Conservation (phyloP, 1,140 invertebrate species). For the Gerris buenoi region DNA sequence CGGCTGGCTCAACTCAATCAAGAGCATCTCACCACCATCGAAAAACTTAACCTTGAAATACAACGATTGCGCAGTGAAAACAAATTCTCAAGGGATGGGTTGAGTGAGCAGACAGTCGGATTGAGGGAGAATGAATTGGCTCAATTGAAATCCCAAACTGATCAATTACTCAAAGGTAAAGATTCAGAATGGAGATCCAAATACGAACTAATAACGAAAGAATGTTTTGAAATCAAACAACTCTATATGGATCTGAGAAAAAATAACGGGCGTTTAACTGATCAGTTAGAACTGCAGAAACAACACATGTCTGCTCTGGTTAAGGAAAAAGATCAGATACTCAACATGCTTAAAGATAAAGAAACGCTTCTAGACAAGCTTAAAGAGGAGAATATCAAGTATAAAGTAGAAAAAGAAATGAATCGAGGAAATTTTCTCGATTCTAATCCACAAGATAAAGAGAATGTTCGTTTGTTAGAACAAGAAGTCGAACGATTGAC, state of each 20-base stretch:
- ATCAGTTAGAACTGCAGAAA: background rate
- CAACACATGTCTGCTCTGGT: background rate
- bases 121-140: background rate
- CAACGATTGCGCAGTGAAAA: background rate
- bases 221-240: background rate
- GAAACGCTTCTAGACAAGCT: background rate
- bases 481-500: background rate
- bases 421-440: no score
- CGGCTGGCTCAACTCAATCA: background rate
- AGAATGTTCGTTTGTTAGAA: background rate
- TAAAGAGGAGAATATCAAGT: background rate
- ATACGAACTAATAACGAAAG: background rate
- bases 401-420: background rate
- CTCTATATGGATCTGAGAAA: background rate
- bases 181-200: background rate
- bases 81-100: no score
- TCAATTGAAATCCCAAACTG: background rate
- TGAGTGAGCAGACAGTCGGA: background rate
- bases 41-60: background rate
- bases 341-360: background rate
- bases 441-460: background rate
- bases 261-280: background rate
- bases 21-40: background rate
- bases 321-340: background rate
- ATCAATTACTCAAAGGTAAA: background rate